These are phyloP conservation scores for Steinernema hermaphroditum DNA, from an alignment of 2,888 invertebrate species.

Conservation along the genomic window DNA sequence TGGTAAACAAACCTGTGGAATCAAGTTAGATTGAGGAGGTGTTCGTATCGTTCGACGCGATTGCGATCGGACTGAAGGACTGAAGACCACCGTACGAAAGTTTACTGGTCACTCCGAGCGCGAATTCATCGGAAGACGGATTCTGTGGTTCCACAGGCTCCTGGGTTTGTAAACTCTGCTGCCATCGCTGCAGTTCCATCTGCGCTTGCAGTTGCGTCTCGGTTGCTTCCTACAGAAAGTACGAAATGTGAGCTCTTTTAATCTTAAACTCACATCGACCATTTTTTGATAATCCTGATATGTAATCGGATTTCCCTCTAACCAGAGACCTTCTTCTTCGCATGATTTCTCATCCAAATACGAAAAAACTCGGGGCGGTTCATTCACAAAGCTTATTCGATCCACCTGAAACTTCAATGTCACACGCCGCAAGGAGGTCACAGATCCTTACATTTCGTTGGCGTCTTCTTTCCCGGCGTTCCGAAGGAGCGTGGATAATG, in stretches of 20 bases:
- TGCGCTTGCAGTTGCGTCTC: slow-evolving; percentile 37
- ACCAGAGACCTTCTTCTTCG: slow-evolving; percentile 41
- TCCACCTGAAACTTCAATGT: slow-evolving; percentile 32
- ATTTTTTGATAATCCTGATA: slow-evolving; percentile 44
- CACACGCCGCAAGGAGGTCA: not conserved
- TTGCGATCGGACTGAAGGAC: slow-evolving; percentile 23
- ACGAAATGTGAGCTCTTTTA: too few species aligned
- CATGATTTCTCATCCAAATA: slow-evolving; percentile 50
- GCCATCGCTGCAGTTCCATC: slow-evolving; percentile 38
- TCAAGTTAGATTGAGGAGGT: slow-evolving; percentile 12
- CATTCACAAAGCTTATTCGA: slow-evolving; percentile 44
- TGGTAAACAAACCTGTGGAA: not conserved
- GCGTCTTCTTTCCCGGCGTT: slow-evolving; percentile 38
- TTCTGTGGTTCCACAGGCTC: slow-evolving; percentile 1
- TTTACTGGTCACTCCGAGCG: slow-evolving; percentile 26
- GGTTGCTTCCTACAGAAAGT: too few species aligned
- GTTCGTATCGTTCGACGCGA: slow-evolving; percentile 3
- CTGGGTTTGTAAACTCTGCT: slow-evolving; percentile 37
- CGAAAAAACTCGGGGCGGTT: slow-evolving; percentile 48
- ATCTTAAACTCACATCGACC: too few species aligned
- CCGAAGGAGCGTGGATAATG: slow-evolving; percentile 42
- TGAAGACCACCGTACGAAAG: slow-evolving; percentile 23
- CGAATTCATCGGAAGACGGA: not conserved
- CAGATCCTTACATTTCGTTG: slow-evolving; percentile 41
- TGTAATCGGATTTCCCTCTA: slow-evolving; percentile 40